Evolutionary conservation across 2,797 vertebrate genomes (phyloP).

Genomic region (Sciaenops ocellatus): DNA sequence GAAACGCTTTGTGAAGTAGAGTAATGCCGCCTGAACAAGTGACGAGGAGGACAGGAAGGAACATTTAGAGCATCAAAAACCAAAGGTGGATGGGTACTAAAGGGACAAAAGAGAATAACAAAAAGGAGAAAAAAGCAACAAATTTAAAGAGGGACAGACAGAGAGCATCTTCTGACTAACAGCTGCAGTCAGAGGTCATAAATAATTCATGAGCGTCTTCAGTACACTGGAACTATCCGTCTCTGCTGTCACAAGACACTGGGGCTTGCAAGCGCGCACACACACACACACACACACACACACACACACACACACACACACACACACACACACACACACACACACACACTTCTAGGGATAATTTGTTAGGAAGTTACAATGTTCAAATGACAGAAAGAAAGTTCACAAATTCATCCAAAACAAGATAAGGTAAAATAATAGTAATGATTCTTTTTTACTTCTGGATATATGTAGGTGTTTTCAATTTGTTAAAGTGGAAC

Average conservation of each 20-base stretch:
- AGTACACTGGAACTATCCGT: constrained; percentile 45
- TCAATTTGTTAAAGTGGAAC: too few species aligned
- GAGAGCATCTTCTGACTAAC: constrained; percentile 42
- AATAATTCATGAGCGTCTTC: constrained; percentile 62
- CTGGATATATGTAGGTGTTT: too few species aligned
- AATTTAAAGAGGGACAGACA: constrained; percentile 9
- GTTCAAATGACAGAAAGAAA: background rate
- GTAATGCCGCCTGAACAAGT: constrained; percentile 7
- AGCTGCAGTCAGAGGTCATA: constrained; percentile 53
- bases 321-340: constrained; percentile 10
- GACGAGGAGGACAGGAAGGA: background rate
- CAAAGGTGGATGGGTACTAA: background rate
- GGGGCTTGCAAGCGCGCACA: constrained; percentile 4
- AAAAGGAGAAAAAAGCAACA: background rate
- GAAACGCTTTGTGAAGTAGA: background rate
- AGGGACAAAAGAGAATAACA: background rate
- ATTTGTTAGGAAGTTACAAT: background rate
- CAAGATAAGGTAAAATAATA: too few species aligned
- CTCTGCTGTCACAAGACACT: constrained; percentile 46
- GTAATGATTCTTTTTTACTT: background rate
- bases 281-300: background rate
- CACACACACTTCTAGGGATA: background rate
- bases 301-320: constrained; percentile 13
- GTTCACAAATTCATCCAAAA: background rate
- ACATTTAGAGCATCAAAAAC: background rate